Percentiles rank a stretch among this genome's conserved stretches.
phyloP scores from a whole-genome alignment of 2,797 vertebrate species.

The Microctenopoma lineatum region DNA sequence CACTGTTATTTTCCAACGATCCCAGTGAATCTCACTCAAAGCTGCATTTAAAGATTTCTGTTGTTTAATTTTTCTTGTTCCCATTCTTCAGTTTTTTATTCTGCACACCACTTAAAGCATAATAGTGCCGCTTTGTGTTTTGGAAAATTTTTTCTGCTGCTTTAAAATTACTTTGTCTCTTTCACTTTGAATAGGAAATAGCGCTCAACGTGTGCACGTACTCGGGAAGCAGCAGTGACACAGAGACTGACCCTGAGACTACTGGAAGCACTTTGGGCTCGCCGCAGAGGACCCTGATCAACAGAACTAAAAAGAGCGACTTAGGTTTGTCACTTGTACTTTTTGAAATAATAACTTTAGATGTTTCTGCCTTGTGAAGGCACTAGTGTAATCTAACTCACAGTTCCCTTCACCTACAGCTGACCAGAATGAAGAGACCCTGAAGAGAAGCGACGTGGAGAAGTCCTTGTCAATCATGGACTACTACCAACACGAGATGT shows the following conservation, averaged over 20 bases:
- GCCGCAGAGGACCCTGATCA: conserved; percentile 74
- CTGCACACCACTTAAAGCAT: not conserved
- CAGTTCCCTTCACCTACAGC: conserved; percentile 26
- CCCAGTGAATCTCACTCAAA: not conserved
- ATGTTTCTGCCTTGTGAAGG: not conserved
- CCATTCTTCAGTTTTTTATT: not conserved
- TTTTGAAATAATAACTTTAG: not conserved
- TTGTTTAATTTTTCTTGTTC: not conserved
- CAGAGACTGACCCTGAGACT: conserved; percentile 79
- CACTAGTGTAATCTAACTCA: no score
- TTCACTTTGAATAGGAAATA: conserved; percentile 75
- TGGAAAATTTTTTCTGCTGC: not conserved
- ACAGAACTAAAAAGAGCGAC: conserved; percentile 73
- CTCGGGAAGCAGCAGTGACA: conserved; percentile 80
- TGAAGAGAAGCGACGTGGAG: conserved; percentile 76
- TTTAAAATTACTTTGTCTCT: conserved; percentile 16
- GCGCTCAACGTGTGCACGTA: conserved; percentile 80
- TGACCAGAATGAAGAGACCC: conserved; percentile 76
- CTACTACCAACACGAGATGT: conserved; percentile 84
- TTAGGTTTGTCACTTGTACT: conserved; percentile 70
- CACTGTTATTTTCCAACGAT: not conserved
- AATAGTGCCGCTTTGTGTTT: not conserved
- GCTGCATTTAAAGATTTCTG: not conserved
- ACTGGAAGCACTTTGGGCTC: conserved; percentile 66
- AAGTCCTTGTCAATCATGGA: conserved; percentile 84